phyloP scores from a whole-genome alignment of 2,888 invertebrate species.

The Hanleya hanleyi region DNA sequence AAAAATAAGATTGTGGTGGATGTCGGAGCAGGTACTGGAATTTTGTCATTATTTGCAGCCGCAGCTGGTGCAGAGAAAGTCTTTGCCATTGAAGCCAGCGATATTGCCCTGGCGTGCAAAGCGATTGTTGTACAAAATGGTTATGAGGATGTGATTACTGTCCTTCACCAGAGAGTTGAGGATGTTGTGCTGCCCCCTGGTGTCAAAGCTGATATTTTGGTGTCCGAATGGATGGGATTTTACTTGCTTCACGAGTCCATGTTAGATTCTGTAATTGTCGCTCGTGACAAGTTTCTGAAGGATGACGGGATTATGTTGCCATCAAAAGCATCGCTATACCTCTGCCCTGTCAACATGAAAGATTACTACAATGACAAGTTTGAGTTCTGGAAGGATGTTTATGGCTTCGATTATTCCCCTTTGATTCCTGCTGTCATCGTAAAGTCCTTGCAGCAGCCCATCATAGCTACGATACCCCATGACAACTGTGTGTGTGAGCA shows the following conservation, averaged over 20 bases:
- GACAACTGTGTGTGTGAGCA: slow-evolving; percentile 55
- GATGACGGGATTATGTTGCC: slow-evolving; percentile 66
- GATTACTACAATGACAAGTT: slow-evolving; percentile 57
- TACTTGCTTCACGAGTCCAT: slow-evolving; percentile 72
- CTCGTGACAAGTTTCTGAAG: slow-evolving; percentile 66
- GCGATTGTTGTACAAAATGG: slow-evolving; percentile 63
- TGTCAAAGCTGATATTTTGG: slow-evolving; percentile 66
- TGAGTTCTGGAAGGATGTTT: slow-evolving; percentile 67
- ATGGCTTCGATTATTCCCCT: slow-evolving; percentile 70
- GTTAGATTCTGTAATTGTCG: slow-evolving; percentile 68
- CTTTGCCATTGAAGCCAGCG: slow-evolving; percentile 70
- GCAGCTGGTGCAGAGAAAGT: slow-evolving; percentile 69
- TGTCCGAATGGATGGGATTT: slow-evolving; percentile 74
- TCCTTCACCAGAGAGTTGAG: slow-evolving; percentile 64
- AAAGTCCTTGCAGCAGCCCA: slow-evolving; percentile 50
- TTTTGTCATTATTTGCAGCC: slow-evolving; percentile 70
- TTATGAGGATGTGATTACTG: slow-evolving; percentile 55
- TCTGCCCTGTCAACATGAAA: slow-evolving; percentile 67
- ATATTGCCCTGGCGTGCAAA: slow-evolving; percentile 55
- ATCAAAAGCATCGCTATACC: slow-evolving; percentile 59
- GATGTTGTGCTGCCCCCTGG: slow-evolving; percentile 59
- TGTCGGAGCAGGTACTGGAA: slow-evolving; percentile 72
- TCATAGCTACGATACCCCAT: slow-evolving; percentile 49
- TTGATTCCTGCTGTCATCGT: slow-evolving; percentile 45
- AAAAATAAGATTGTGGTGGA: slow-evolving; percentile 75